phyloP scores from a whole-genome alignment of 1,140 invertebrate species.

The Telenomus remus region DNA sequence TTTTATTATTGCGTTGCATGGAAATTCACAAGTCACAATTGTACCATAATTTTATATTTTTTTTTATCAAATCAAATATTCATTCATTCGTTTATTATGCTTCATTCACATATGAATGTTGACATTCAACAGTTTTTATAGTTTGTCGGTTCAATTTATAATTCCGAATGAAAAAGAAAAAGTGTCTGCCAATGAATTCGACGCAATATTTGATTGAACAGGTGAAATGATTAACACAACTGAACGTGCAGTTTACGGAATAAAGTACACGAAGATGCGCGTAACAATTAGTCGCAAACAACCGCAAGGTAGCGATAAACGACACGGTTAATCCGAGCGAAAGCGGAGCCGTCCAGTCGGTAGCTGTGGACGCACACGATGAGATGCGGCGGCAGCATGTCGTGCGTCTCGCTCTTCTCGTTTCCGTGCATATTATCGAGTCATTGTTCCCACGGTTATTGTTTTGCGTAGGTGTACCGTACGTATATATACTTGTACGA shows the following conservation, averaged over 20 bases:
- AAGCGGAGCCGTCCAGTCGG: too few species aligned
- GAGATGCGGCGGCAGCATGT: neutral
- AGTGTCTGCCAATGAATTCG: too few species aligned
- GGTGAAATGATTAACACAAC: too few species aligned
- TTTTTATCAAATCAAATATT: conserved; percentile 38
- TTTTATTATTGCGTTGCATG: conserved; percentile 45
- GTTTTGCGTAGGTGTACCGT: conserved; percentile 55
- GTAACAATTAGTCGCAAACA: too few species aligned
- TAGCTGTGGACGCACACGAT: neutral
- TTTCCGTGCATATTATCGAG: conserved; percentile 57
- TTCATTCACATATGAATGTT: neutral
- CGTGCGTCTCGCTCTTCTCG: conserved; percentile 20
- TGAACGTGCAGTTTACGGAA: too few species aligned
- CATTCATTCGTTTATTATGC: conserved; percentile 28
- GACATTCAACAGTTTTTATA: too few species aligned
- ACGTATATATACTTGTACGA: conserved; percentile 44
- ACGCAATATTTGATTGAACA: too few species aligned
- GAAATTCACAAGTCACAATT: neutral
- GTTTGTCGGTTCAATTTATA: too few species aligned
- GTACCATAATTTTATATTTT: neutral
- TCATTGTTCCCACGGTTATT: conserved; percentile 62
- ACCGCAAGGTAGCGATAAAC: too few species aligned
- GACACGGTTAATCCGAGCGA: too few species aligned
- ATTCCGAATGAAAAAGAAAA: too few species aligned
- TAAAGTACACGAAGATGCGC: too few species aligned